Evolutionary conservation across 2,797 vertebrate genomes (phyloP).

Genomic region (Pempheris klunzingeri): DNA sequence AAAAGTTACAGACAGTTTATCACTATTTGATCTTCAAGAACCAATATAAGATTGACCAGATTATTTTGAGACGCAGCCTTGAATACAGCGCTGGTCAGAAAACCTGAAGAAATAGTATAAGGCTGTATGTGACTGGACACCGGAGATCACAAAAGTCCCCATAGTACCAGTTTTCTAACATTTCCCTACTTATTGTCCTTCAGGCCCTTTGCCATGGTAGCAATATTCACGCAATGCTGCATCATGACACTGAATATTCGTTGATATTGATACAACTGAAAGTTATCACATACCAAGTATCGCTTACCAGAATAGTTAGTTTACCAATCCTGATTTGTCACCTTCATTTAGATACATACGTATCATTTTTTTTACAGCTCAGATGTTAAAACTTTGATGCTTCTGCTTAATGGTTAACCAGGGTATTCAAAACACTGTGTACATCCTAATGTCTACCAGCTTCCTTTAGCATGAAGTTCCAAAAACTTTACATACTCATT

Average conservation of each 20-base stretch:
- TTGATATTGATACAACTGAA: background rate
- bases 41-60: background rate
- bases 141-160: no score
- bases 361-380: background rate
- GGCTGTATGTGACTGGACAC: background rate
- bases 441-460: background rate
- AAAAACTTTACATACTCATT: no score
- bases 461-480: background rate
- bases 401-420: background rate
- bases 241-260: conserved; percentile 3
- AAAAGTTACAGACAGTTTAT: background rate
- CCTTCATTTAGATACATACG: background rate
- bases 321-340: background rate
- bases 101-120: background rate
- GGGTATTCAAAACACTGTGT: background rate
- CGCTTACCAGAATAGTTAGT: background rate
- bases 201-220: background rate
- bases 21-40: background rate
- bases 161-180: background rate
- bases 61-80: background rate
- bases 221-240: background rate
- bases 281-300: no score
- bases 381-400: background rate
- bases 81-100: background rate
- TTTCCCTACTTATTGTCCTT: background rate